Conservation (phyloP, 2,113 vertebrate species). For the Acrocephalus kingi region DNA sequence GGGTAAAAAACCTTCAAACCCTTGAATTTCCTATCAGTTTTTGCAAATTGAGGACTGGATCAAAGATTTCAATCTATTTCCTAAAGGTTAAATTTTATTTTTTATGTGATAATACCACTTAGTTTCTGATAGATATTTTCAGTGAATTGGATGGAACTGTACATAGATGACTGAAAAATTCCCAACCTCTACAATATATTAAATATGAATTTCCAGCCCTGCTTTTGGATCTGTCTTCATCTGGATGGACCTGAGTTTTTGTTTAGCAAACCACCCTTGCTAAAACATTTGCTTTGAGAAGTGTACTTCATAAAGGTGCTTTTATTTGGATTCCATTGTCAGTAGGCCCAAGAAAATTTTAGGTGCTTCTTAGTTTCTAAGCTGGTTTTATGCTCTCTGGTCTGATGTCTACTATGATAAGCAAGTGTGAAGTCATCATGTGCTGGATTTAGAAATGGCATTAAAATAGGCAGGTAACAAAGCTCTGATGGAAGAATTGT, state of each 20-base stretch:
- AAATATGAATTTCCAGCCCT: neutral
- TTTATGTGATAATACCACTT: neutral
- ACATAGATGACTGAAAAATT: neutral
- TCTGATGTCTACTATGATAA: neutral
- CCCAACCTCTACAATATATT: neutral
- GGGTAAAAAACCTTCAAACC: neutral
- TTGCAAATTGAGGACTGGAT: neutral
- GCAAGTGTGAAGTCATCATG: neutral
- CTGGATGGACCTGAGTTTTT: neutral
- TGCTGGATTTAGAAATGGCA: neutral
- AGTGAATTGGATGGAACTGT: neutral
- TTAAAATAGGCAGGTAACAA: neutral
- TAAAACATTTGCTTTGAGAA: neutral
- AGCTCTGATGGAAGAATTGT: neutral
- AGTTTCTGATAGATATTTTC: conserved; percentile 47
- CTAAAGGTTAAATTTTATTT: neutral
- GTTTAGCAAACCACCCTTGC: neutral
- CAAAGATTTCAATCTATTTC: neutral
- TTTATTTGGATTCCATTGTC: neutral
- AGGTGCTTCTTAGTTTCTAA: neutral
- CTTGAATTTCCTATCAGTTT: neutral
- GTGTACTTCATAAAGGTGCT: neutral
- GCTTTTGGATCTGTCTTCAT: neutral
- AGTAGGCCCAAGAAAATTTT: no score
- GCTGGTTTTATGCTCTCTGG: neutral